Conservation (phyloP, 2,113 vertebrate genomes). For the Rutilus rutilus region DNA sequence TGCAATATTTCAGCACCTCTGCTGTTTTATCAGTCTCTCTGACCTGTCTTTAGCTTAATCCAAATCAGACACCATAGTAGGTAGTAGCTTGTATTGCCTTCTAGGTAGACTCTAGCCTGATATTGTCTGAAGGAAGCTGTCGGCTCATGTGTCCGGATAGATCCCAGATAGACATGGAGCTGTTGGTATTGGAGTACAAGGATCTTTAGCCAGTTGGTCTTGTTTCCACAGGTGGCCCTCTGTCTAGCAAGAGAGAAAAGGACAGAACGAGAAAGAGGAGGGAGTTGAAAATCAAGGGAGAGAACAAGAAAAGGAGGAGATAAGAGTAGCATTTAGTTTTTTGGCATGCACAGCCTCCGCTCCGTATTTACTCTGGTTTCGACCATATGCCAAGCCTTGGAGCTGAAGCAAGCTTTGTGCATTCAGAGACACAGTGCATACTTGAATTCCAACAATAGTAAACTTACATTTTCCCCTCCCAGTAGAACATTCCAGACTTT, state of each 20-base stretch:
- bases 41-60: neutral
- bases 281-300: neutral
- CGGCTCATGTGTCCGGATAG: slow-evolving; percentile 13
- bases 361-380: slow-evolving; percentile 29
- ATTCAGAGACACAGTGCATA: slow-evolving; percentile 11
- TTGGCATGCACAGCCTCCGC: slow-evolving; percentile 24
- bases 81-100: neutral
- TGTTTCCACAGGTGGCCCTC: slow-evolving; percentile 17
- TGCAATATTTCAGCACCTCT: neutral
- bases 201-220: slow-evolving; percentile 12
- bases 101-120: neutral
- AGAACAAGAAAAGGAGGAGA: neutral
- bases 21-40: neutral
- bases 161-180: slow-evolving; percentile 4
- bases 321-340: slow-evolving; percentile 17
- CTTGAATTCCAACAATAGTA: slow-evolving; percentile 39
- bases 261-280: neutral
- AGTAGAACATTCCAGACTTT: slow-evolving; percentile 11
- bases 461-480: slow-evolving; percentile 18
- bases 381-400: slow-evolving; percentile 20
- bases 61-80: neutral
- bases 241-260: neutral
- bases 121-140: neutral
- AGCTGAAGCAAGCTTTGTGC: slow-evolving; percentile 7
- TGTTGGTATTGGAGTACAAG: slow-evolving; percentile 29